Percentiles rank a stretch among this genome's conserved stretches.
phyloP scores from a whole-genome alignment of 2,113 vertebrate species.

The Lepus timidus region DNA sequence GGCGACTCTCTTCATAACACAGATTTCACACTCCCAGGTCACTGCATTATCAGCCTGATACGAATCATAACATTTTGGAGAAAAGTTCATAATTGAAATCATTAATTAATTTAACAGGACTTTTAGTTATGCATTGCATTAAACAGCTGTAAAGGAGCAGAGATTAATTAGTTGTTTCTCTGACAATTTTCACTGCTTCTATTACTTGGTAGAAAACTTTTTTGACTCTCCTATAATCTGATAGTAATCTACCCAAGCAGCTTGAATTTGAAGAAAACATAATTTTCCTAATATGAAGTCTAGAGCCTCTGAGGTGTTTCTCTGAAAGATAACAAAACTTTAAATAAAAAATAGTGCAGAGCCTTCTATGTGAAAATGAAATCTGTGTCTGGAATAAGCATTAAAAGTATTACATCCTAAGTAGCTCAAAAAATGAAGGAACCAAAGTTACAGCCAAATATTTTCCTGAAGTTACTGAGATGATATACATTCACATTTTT shows the following conservation, averaged over 20 bases:
- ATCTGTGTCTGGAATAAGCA: background rate
- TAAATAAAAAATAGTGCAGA: conserved; percentile 51
- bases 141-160: conserved; percentile 93
- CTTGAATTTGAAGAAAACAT: conserved; percentile 68
- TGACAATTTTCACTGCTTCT: conserved; percentile 85
- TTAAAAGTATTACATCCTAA: background rate
- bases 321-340: conserved; percentile 54
- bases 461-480: background rate
- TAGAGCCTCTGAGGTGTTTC: conserved; percentile 41
- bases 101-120: conserved; percentile 98
- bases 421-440: conserved; percentile 44
- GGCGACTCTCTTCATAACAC: conserved; percentile 94
- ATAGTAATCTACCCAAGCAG: conserved; percentile 53
- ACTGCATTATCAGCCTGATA: conserved; percentile 94
- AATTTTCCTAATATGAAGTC: conserved; percentile 44
- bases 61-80: conserved; percentile 97
- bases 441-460: background rate
- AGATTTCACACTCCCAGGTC: conserved; percentile 95
- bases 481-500: background rate
- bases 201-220: conserved; percentile 85
- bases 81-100: conserved; percentile 98
- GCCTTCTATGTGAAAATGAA: conserved; percentile 52
- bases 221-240: conserved; percentile 63
- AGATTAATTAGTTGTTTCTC: conserved; percentile 93
- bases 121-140: conserved; percentile 97